A percentile compares a stretch with the other conserved stretches of the same genome.
Evolutionary conservation across 1,140 invertebrate genomes (phyloP).

Genomic region (Monochamus saltuarius): DNA sequence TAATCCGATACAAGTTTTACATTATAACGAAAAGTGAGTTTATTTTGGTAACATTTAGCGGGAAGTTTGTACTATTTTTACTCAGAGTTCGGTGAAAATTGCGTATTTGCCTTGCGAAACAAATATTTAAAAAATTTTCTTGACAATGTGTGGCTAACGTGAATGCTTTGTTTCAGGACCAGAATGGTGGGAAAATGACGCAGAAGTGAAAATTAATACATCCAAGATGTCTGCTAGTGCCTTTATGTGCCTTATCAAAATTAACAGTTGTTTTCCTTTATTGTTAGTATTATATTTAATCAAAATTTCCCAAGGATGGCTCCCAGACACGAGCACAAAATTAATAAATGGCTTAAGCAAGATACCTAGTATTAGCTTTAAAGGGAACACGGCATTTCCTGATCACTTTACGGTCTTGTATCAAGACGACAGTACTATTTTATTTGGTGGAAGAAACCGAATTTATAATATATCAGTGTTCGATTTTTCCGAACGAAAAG

Average conservation of each 20-base stretch:
- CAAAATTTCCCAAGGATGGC: conserved; percentile 39
- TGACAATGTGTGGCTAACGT: no score
- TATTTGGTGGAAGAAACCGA: conserved; percentile 66
- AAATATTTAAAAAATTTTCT: no score
- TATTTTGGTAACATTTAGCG: no score
- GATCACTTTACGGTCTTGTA: conserved; percentile 58
- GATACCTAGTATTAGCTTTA: conserved; percentile 44
- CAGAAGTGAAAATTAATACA: conserved; percentile 12
- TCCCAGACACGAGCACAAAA: conserved; percentile 47
- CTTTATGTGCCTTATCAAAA: conserved; percentile 29
- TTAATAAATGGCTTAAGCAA: conserved; percentile 42
- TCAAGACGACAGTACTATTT: conserved; percentile 54
- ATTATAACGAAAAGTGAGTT: no score
- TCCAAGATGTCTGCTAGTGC: conserved; percentile 27
- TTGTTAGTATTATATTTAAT: conserved; percentile 26
- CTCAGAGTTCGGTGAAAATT: no score
- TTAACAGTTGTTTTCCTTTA: conserved; percentile 14
- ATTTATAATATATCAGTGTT: conserved; percentile 79
- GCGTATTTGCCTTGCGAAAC: no score
- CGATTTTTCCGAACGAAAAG: conserved; percentile 63
- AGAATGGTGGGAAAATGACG: conserved; percentile 29
- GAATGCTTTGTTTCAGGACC: conserved; percentile 24
- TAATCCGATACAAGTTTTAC: no score
- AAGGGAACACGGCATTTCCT: conserved; percentile 41
- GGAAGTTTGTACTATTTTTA: no score